phyloP scores from a whole-genome alignment of 2,888 invertebrate genomes.

The Danaus chrysippus region DNA sequence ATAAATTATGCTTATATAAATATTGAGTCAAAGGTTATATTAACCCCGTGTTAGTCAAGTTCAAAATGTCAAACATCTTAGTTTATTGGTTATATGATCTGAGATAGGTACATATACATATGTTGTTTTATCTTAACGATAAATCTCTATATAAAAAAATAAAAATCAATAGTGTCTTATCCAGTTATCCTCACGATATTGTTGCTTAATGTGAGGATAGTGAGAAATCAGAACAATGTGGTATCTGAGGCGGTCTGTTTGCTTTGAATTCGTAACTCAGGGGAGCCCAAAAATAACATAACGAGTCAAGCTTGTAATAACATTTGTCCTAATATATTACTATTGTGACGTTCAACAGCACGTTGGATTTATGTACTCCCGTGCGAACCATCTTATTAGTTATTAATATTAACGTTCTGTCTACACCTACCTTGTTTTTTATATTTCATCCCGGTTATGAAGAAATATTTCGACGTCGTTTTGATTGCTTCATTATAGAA shows the following conservation, averaged over 20 bases:
- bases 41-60: no score
- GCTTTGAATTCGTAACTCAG: conserved; percentile 31
- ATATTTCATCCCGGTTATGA: conserved; percentile 22
- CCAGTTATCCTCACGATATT: neutral
- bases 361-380: conserved; percentile 66
- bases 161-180: no score
- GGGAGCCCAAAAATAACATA: conserved; percentile 72
- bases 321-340: conserved; percentile 77
- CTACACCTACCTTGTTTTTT: conserved; percentile 42
- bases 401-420: conserved; percentile 72
- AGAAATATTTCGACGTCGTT: conserved; percentile 7
- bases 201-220: conserved; percentile 8
- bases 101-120: no score
- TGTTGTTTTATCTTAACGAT: no score
- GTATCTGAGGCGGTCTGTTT: conserved; percentile 12
- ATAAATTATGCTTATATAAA: no score
- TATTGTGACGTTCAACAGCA: conserved; percentile 70
- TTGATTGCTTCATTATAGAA: neutral
- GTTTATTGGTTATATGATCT: no score
- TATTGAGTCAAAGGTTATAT: no score
- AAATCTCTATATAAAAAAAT: no score
- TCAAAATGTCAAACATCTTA: no score
- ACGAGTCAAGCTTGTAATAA: conserved; percentile 74
- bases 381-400: conserved; percentile 71
- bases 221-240: conserved; percentile 8